Percentiles rank a stretch among this genome's conserved stretches.
These are phyloP conservation scores for Drosophila recens DNA, from an alignment of 2,888 invertebrate species.

Conservation along the genomic window DNA sequence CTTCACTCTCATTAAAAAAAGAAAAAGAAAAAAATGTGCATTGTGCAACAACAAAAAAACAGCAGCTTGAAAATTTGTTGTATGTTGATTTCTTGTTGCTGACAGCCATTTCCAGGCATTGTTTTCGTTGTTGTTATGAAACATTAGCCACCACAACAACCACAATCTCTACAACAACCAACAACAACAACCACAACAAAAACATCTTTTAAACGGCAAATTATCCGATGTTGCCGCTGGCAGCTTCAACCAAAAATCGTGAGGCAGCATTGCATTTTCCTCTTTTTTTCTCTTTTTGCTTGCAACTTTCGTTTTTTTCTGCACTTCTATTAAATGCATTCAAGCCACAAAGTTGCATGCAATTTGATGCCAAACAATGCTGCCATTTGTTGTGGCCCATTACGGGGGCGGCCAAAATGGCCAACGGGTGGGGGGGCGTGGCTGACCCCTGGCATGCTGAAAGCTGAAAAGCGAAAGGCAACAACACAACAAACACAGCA, in stretches of 20 bases:
- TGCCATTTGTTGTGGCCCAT: conserved; percentile 31
- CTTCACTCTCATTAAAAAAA: not conserved
- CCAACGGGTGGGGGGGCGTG: conserved; percentile 33
- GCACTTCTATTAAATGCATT: conserved; percentile 54
- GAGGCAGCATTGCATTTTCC: conserved; percentile 45
- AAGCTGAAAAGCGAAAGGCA: conserved; percentile 72
- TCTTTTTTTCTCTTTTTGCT: conserved; percentile 31
- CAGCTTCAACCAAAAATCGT: conserved; percentile 56
- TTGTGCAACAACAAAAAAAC: conserved; percentile 19
- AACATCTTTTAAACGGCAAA: conserved; percentile 55
- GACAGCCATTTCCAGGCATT: conserved; percentile 80
- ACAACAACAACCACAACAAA: conserved; percentile 30
- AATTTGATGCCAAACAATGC: conserved; percentile 53
- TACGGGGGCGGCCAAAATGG: not conserved
- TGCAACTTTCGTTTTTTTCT: conserved; percentile 30
- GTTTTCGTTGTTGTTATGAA: conserved; percentile 79
- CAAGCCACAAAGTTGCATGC: conserved; percentile 40
- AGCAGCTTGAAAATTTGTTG: conserved; percentile 49
- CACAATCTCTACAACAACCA: conserved; percentile 16
- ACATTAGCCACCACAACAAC: conserved; percentile 66
- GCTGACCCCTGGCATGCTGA: conserved; percentile 61
- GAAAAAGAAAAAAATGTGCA: conserved; percentile 7
- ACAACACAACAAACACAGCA: conserved; percentile 22
- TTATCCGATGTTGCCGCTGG: conserved; percentile 49
- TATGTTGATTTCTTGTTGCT: conserved; percentile 47